Conservation (phyloP, 2,888 invertebrate species). For the Aphodius sticticus region DNA sequence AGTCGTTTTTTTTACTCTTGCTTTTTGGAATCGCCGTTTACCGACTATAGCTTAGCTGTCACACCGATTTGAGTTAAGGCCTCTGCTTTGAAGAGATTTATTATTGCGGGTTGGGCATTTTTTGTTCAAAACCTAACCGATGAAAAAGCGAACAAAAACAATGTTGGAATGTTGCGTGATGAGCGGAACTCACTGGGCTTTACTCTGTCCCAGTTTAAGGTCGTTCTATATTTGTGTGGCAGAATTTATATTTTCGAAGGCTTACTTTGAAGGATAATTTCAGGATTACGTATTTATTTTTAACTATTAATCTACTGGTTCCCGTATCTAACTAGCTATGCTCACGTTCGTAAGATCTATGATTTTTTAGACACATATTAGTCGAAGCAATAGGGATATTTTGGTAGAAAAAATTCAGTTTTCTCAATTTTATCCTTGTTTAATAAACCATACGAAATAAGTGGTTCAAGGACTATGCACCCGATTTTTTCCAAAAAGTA, state of each 20-base stretch:
- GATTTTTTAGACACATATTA: too few species aligned
- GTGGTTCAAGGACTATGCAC: too few species aligned
- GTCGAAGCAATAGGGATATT: too few species aligned
- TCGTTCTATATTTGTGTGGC: background rate
- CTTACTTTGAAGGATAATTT: background rate
- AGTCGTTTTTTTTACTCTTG: slow-evolving; percentile 46
- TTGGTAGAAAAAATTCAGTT: too few species aligned
- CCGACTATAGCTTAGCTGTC: background rate
- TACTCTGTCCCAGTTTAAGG: background rate
- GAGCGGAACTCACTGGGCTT: background rate
- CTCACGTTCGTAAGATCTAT: too few species aligned
- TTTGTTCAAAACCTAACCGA: background rate
- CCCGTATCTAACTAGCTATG: too few species aligned
- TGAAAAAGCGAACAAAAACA: background rate
- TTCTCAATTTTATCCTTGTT: too few species aligned
- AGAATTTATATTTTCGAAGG: background rate
- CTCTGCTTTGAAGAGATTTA: background rate
- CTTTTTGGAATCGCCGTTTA: slow-evolving; percentile 45
- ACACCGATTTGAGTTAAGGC: background rate
- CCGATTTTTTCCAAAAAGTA: too few species aligned
- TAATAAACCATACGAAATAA: too few species aligned
- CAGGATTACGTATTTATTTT: background rate
- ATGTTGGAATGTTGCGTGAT: background rate
- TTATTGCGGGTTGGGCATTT: background rate
- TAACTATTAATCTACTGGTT: background rate